A percentile compares a stretch with the other conserved stretches of the same genome.
These are phyloP conservation scores for Phrynocephalus guinanensis DNA, from an alignment of 2,797 vertebrate genomes.

Conservation along the genomic window DNA sequence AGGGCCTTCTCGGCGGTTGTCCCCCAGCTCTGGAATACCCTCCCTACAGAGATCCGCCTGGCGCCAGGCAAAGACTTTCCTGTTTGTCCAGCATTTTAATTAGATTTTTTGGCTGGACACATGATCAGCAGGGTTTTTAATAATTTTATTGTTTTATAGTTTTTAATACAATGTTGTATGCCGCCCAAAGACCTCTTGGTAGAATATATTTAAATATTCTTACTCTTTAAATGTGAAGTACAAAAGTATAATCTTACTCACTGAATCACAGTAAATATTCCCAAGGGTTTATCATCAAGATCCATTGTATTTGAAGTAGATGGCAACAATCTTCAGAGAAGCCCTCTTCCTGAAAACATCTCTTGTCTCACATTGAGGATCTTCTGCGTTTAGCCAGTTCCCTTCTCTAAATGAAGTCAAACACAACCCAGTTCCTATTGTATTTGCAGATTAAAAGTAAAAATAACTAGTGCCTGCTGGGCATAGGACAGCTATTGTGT, in stretches of 20 bases:
- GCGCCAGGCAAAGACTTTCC: too few relatives aligned
- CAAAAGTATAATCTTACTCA: slow-evolving; percentile 79
- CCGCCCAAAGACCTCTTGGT: too few relatives aligned
- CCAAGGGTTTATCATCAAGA: slow-evolving; percentile 80
- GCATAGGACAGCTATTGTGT: slow-evolving; percentile 79
- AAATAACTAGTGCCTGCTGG: slow-evolving; percentile 73
- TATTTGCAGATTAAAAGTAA: slow-evolving; percentile 74
- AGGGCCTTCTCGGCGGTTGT: too few relatives aligned
- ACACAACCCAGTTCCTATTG: slow-evolving; percentile 47
- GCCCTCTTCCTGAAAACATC: not conserved
- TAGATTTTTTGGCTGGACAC: too few relatives aligned
- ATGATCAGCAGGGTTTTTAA: too few relatives aligned
- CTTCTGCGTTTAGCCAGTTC: slow-evolving; percentile 71
- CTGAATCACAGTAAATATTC: slow-evolving; percentile 90
- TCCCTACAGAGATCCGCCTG: too few relatives aligned
- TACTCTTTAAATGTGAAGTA: slow-evolving; percentile 51
- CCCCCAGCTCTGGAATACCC: too few relatives aligned
- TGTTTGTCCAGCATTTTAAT: too few relatives aligned
- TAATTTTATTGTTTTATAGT: too few relatives aligned
- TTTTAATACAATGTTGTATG: too few relatives aligned
- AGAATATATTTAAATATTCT: slow-evolving; percentile 61
- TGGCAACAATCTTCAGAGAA: slow-evolving; percentile 51
- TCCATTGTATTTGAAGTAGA: slow-evolving; percentile 78
- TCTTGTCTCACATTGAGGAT: slow-evolving; percentile 64
- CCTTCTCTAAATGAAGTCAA: slow-evolving; percentile 62